Evolutionary conservation across 2,888 invertebrate genomes (phyloP).

Genomic region (Drosophila koepferae): DNA sequence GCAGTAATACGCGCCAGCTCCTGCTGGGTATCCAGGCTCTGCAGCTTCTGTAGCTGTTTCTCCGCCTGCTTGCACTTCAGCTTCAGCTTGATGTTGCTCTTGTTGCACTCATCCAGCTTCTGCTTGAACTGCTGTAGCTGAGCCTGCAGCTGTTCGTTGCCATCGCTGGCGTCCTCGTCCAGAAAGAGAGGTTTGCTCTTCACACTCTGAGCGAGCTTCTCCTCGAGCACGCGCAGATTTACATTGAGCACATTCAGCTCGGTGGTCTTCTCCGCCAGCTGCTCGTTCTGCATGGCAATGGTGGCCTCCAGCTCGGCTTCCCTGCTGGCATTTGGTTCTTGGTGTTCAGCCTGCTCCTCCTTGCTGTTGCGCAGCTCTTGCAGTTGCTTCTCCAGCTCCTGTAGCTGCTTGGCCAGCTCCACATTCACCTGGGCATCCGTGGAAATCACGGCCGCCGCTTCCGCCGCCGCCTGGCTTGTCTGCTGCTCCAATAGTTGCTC

Average conservation of each 20-base stretch:
- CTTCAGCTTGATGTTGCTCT: slow-evolving; percentile 84
- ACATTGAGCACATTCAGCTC: slow-evolving; percentile 86
- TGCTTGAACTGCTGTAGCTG: slow-evolving; percentile 87
- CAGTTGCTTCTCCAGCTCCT: slow-evolving; percentile 66
- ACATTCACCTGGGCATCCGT: slow-evolving; percentile 71
- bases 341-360: slow-evolving; percentile 28
- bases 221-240: slow-evolving; percentile 84
- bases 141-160: slow-evolving; percentile 75
- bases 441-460: slow-evolving; percentile 11
- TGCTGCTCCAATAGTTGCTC: slow-evolving; percentile 72
- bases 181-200: slow-evolving; percentile 81
- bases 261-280: slow-evolving; percentile 86
- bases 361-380: slow-evolving; percentile 31
- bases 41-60: slow-evolving; percentile 89
- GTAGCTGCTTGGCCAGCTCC: slow-evolving; percentile 82
- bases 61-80: slow-evolving; percentile 90
- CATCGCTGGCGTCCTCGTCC: slow-evolving; percentile 43
- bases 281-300: slow-evolving; percentile 86
- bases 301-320: slow-evolving; percentile 86
- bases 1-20: slow-evolving; percentile 88
- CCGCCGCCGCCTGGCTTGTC: slow-evolving; percentile 1
- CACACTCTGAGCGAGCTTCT: slow-evolving; percentile 79
- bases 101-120: slow-evolving; percentile 91
- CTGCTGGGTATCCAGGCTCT: slow-evolving; percentile 89
- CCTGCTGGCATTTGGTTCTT: slow-evolving; percentile 4